These are phyloP conservation scores for Acanthosepion esculentum DNA, from an alignment of 2,888 invertebrate species.

Conservation along the genomic window DNA sequence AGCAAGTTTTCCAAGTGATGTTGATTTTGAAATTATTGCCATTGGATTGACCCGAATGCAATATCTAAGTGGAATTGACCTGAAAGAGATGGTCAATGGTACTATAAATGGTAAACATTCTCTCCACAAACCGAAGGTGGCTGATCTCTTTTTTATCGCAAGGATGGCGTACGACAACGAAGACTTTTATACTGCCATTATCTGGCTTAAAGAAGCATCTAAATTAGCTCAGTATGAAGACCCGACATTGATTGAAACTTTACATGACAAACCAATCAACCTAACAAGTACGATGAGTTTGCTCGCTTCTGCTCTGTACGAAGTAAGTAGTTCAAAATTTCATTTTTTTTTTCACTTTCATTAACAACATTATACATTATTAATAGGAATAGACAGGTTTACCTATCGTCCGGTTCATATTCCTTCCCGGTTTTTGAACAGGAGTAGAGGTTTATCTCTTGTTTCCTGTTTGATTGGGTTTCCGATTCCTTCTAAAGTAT, in stretches of 20 bases:
- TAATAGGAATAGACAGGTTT: too few relatives aligned
- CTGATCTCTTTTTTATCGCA: slow-evolving; percentile 24
- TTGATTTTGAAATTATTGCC: not conserved
- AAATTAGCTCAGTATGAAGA: not conserved
- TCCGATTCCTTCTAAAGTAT: too few relatives aligned
- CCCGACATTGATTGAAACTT: not conserved
- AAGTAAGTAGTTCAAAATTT: not conserved
- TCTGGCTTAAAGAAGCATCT: not conserved
- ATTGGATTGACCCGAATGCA: slow-evolving; percentile 21
- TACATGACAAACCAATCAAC: not conserved
- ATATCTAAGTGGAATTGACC: not conserved
- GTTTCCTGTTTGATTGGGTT: too few relatives aligned
- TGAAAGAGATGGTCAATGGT: not conserved
- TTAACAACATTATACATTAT: too few relatives aligned
- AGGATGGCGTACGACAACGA: not conserved
- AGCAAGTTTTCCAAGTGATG: not conserved
- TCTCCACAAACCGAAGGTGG: not conserved
- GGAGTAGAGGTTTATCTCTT: too few relatives aligned
- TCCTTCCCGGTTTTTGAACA: too few relatives aligned
- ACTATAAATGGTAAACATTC: not conserved
- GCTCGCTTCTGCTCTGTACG: not conserved
- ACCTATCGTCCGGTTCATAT: too few relatives aligned
- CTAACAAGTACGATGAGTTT: slow-evolving; percentile 1
- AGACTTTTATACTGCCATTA: slow-evolving; percentile 3
- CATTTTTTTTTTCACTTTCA: not conserved